phyloP scores from a whole-genome alignment of 2,797 vertebrate species.

The Sebastes vulpes region DNA sequence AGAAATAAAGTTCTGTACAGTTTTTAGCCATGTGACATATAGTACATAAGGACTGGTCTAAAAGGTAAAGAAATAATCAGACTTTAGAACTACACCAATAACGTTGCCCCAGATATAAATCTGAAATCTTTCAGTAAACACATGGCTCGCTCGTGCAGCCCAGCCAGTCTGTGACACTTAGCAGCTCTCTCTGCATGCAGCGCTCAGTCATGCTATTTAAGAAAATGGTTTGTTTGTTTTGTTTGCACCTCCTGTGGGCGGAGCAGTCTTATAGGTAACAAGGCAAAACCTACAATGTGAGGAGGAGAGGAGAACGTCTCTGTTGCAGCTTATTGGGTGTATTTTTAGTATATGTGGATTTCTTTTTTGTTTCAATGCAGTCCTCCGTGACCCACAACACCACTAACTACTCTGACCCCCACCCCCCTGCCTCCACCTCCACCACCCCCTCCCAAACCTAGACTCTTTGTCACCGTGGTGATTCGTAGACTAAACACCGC shows the following conservation, averaged over 20 bases:
- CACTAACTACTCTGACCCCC: conserved; percentile 56
- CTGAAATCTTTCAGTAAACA: not conserved
- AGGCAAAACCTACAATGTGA: not conserved
- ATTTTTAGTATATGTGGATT: conserved; percentile 17
- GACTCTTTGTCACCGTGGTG: conserved; percentile 93
- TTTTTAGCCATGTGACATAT: not conserved
- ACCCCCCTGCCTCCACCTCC: conserved; percentile 31
- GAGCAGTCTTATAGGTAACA: not conserved
- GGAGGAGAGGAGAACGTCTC: not conserved
- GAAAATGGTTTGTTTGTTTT: conserved; percentile 24
- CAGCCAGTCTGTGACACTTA: not conserved
- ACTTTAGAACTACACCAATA: not conserved
- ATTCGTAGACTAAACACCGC: conserved; percentile 96
- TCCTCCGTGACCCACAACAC: conserved; percentile 37
- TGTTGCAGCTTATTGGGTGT: not conserved
- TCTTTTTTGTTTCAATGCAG: not conserved
- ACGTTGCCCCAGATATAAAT: not conserved
- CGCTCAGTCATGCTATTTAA: not conserved
- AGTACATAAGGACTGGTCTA: not conserved
- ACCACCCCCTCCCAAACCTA: conserved; percentile 64
- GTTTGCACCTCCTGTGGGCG: conserved; percentile 43
- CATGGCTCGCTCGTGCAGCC: not conserved
- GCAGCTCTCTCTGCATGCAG: not conserved
- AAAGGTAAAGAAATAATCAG: not conserved
- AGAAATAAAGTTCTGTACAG: not conserved